Conservation (phyloP, 2,797 vertebrate genomes). For the Myiothlypis coronata region DNA sequence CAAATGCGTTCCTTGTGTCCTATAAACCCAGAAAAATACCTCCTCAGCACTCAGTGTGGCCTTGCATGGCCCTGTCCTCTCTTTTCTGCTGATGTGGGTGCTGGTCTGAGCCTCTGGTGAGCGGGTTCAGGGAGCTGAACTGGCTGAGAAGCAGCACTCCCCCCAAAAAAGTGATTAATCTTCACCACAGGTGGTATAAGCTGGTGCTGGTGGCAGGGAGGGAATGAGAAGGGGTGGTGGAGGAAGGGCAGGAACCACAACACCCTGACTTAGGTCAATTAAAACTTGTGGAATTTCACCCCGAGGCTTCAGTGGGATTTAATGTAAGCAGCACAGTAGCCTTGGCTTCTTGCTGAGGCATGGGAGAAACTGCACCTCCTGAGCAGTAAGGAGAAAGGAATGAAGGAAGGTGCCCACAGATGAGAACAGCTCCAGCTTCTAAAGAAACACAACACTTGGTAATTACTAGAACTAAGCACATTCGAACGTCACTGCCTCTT, state of each 20-base stretch:
- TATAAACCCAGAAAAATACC: not conserved
- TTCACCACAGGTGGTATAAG: not conserved
- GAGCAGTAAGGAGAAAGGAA: slow-evolving; percentile 50
- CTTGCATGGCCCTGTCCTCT: not conserved
- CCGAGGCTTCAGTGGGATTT: slow-evolving; percentile 1
- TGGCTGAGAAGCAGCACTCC: not conserved
- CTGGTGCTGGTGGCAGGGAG: not conserved
- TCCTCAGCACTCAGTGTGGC: not conserved
- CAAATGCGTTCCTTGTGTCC: not conserved
- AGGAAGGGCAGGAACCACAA: slow-evolving; percentile 51
- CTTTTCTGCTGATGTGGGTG: not conserved
- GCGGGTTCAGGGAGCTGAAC: slow-evolving; percentile 24
- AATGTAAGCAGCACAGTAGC: not conserved
- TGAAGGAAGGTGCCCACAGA: slow-evolving; percentile 43
- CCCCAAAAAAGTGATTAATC: not conserved
- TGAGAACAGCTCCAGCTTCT: not conserved
- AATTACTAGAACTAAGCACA: slow-evolving; percentile 22
- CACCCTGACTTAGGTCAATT: slow-evolving; percentile 16
- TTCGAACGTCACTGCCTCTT: not conserved
- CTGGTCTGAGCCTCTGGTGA: not conserved
- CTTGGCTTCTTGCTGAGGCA: not conserved
- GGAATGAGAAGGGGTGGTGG: not conserved
- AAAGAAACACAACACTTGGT: slow-evolving; percentile 2
- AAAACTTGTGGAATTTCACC: slow-evolving; percentile 51
- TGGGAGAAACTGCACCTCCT: not conserved